A percentile compares a stretch with the other conserved stretches of the same genome.
phyloP scores from a whole-genome alignment of 2,888 invertebrate genomes.

The Dryadula phaetusa region DNA sequence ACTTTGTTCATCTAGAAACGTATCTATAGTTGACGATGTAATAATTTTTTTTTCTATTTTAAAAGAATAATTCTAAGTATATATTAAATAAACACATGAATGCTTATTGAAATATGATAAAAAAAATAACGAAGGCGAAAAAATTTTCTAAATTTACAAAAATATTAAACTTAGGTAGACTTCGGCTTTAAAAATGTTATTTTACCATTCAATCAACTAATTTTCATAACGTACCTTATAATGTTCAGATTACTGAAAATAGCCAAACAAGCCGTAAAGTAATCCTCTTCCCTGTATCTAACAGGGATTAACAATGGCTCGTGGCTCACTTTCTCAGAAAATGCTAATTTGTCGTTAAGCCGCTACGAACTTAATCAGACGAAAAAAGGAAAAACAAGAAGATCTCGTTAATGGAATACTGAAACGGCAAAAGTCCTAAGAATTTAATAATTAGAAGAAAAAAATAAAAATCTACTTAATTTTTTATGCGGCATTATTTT shows the following conservation, averaged over 20 bases:
- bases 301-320: constrained; percentile 43
- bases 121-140: too few species aligned
- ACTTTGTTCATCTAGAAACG: too few species aligned
- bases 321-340: constrained; percentile 36
- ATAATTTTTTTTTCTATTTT: too few species aligned
- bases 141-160: too few species aligned
- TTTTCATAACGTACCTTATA: too few species aligned
- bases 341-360: constrained; percentile 44
- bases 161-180: too few species aligned
- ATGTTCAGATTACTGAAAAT: constrained; percentile 1
- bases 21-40: too few species aligned
- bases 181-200: too few species aligned
- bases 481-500: neutral
- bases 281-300: constrained; percentile 23
- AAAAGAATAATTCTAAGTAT: too few species aligned
- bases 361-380: constrained; percentile 39
- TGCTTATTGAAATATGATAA: too few species aligned
- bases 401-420: constrained; percentile 31
- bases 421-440: constrained; percentile 20
- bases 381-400: constrained; percentile 31
- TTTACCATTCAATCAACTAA: constrained; percentile 22
- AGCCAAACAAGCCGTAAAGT: constrained; percentile 3
- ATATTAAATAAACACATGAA: too few species aligned
- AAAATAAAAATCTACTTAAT: neutral
- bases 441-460: constrained; percentile 9